Evolutionary conservation across 2,113 vertebrate species (phyloP).

Genomic region (cat (Felis catus)): F.catus_Fca126_mat1.0 CM031411.1:3367001-3367500

Average conservation of each 20-base stretch:
- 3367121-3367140: no score
- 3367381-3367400: neutral
- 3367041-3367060: rapidly evolving
- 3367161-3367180: neutral
- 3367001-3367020: rapidly evolving
- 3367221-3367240: neutral
- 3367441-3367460: neutral
- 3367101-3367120: no score
- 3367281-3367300: neutral
- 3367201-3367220: neutral
- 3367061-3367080: neutral
- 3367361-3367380: neutral
- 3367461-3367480: no score
- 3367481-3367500: no score
- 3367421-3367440: neutral
- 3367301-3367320: neutral
- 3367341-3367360: neutral
- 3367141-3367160: neutral
- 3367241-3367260: neutral
- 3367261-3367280: neutral
- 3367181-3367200: neutral
- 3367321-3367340: neutral
- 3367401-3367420: neutral
- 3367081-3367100: neutral
- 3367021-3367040: neutral